Base-by-base conservation (phyloP, 2,888 invertebrate genomes). In the Melieria picta region DNA sequence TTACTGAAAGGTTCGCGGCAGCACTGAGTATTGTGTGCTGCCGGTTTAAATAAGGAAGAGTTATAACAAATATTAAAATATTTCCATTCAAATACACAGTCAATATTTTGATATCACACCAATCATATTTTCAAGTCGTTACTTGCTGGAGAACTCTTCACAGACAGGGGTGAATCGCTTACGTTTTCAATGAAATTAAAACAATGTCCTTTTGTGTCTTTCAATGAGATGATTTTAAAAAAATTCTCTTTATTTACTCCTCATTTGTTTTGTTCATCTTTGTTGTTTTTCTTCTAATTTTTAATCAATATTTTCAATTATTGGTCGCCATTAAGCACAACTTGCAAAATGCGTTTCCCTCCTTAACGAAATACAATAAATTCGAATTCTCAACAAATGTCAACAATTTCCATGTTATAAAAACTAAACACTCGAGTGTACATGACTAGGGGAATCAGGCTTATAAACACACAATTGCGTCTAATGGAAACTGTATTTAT, bases 401-500 rank as follows among this genome's bases (percentile, higher is more conserved):
- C 30, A n/a, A 9, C 47, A 63, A 48, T 63, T 50, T 30, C 16
- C 4, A 52, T 10, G 6, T 13, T 64, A 6, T 64, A 64, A 30
- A 30, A 30, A 30, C 30, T 30, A 30, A 30, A 30, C 30, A 30
- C 30, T 46, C 11, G 47, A n/a, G 46, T 47, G 48, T 42, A 64
- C 16, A 13, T 4, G 5, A 5, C 42, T 52, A n/a, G 13, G 52
- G 52, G 43, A 7, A 13, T 50, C 42, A n/a, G 1, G 5, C n/a
- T 30, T 67, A 80, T 79, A 83, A 81, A 79, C 80, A 76, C 78
- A 79, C 76, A 75, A 76, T 76, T 77, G 81, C 74, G 67, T 77
- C 77, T 71, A 69, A 70, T 62, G 70, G 83, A 85, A 79, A 85
- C 78, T 84, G 75, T 75, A 85, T 85, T 85, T 81, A 82, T 84